Evolutionary conservation across 2,888 invertebrate species (phyloP).

Genomic region (Mesoligia furuncula): DNA sequence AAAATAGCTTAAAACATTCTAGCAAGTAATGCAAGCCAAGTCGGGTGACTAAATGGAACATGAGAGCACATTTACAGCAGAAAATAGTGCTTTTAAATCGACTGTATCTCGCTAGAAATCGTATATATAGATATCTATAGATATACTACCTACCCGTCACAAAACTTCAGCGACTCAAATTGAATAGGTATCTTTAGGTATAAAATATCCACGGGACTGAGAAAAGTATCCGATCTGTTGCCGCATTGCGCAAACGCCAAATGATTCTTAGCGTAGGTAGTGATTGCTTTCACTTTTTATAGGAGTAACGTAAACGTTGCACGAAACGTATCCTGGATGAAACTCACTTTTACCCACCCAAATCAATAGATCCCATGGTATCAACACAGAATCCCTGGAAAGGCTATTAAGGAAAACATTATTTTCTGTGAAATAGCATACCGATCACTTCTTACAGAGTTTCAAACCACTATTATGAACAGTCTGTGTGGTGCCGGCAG

Average conservation of each 20-base stretch:
- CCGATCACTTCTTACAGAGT: background rate
- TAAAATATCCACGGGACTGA: background rate
- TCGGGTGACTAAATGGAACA: background rate
- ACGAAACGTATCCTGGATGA: background rate
- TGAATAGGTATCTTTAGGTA: background rate
- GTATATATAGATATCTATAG: background rate
- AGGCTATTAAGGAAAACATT: background rate
- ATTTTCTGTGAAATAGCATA: background rate
- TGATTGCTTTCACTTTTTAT: slow-evolving; percentile 25
- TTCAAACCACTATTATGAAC: background rate
- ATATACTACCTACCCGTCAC: background rate
- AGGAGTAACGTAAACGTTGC: background rate
- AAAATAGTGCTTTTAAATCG: background rate
- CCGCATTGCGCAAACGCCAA: slow-evolving; percentile 19
- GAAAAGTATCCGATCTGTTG: background rate
- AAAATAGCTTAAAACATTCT: background rate
- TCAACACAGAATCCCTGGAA: background rate
- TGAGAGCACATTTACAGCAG: background rate
- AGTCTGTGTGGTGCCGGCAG: too few relatives aligned
- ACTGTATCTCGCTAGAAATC: background rate
- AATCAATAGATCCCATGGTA: background rate
- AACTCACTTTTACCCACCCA: background rate
- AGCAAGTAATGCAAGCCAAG: background rate
- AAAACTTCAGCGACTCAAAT: background rate
- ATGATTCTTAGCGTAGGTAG: background rate